Percentiles rank a stretch among this genome's conserved stretches.
phyloP scores from a whole-genome alignment of 2,113 vertebrate species.

The Phoxinus phoxinus region DNA sequence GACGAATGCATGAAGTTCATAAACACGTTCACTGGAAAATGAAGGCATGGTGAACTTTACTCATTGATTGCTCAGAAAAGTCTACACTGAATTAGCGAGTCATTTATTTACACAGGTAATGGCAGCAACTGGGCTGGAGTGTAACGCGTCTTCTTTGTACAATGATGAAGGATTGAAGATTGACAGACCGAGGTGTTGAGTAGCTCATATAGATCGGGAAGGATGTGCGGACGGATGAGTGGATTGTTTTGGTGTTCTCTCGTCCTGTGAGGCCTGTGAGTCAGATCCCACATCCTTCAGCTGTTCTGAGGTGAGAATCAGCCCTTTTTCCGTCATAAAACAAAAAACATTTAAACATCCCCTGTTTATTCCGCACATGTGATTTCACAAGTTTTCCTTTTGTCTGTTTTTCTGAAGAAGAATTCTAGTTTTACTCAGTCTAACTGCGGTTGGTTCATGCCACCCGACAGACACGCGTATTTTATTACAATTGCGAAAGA shows the following conservation, averaged over 20 bases:
- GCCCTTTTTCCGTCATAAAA: slow-evolving; percentile 47
- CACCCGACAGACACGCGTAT: neutral
- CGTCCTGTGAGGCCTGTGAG: slow-evolving; percentile 32
- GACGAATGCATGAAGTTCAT: neutral
- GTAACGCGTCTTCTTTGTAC: neutral
- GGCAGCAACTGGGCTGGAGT: neutral
- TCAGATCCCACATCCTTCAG: slow-evolving; percentile 48
- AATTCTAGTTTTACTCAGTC: slow-evolving; percentile 1
- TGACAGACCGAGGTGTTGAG: neutral
- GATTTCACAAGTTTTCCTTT: slow-evolving; percentile 26
- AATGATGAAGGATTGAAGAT: neutral
- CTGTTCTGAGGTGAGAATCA: slow-evolving; percentile 49
- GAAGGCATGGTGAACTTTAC: neutral
- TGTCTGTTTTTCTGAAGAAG: slow-evolving; percentile 17
- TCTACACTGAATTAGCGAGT: neutral
- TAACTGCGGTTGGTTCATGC: neutral
- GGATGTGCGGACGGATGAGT: slow-evolving; percentile 27
- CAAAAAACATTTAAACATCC: slow-evolving; percentile 10
- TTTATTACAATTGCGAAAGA: neutral
- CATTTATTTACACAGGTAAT: neutral
- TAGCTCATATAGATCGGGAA: neutral
- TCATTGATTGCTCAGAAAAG: neutral
- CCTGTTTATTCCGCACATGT: neutral
- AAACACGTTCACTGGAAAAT: neutral
- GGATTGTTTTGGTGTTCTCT: slow-evolving; percentile 7